These are phyloP conservation scores for Brachionus paranguensis DNA, from an alignment of 1,140 invertebrate species.

Conservation along the genomic window DNA sequence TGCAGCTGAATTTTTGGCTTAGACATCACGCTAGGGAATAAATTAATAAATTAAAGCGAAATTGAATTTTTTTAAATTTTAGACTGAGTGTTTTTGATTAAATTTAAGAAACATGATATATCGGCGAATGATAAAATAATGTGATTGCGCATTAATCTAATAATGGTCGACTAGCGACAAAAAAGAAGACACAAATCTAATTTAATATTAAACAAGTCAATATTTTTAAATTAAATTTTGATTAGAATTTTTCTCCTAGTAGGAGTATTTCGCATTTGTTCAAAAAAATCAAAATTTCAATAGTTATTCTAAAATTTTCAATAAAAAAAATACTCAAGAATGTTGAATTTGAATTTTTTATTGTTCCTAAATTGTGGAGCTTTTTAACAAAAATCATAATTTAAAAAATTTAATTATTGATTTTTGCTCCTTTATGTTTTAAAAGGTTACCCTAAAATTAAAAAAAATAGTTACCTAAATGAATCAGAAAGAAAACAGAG, in stretches of 20 bases:
- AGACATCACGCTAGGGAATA: no score
- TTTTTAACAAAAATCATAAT: background rate
- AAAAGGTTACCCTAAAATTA: background rate
- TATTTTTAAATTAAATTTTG: background rate
- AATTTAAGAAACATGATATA: background rate
- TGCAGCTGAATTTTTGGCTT: no score
- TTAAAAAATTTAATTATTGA: background rate
- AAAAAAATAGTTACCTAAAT: constrained; percentile 5
- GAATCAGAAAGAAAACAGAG: background rate
- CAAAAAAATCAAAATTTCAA: background rate
- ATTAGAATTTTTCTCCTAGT: background rate
- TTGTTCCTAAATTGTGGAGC: background rate
- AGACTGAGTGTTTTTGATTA: background rate
- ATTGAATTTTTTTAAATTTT: background rate
- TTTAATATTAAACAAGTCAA: background rate
- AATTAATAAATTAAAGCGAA: background rate
- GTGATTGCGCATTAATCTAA: background rate
- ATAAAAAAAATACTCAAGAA: background rate
- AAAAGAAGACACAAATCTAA: background rate
- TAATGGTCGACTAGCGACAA: background rate
- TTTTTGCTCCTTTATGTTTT: background rate
- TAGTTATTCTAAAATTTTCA: background rate
- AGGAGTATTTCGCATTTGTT: background rate
- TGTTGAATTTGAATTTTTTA: background rate
- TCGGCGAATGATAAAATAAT: background rate